These are phyloP conservation scores for Lacerta viridis DNA, from an alignment of 2,797 vertebrate genomes.

Conservation along the genomic window DNA sequence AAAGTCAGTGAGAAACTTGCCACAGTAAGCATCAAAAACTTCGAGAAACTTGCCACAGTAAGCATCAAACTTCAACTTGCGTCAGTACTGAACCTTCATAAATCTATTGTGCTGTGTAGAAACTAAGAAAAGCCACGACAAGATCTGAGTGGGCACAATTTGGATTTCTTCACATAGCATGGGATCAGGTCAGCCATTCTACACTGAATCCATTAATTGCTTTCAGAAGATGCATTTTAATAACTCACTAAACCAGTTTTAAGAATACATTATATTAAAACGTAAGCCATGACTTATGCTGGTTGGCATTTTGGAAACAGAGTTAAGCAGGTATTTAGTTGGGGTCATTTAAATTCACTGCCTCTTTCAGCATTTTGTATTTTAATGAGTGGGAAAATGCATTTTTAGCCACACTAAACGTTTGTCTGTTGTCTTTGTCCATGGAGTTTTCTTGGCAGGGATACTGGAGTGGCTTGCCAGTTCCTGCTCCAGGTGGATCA, in stretches of 20 bases:
- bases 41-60: neutral
- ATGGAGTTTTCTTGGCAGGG: too few relatives aligned
- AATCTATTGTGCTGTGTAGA: neutral
- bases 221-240: neutral
- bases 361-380: slow-evolving; percentile 8
- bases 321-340: neutral
- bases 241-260: neutral
- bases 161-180: neutral
- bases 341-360: neutral
- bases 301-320: neutral
- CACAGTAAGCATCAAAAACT: neutral
- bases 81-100: neutral
- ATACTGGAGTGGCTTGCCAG: too few relatives aligned
- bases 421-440: neutral
- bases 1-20: neutral
- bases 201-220: neutral
- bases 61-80: neutral
- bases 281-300: neutral
- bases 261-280: neutral
- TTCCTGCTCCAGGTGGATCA: too few relatives aligned
- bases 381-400: neutral
- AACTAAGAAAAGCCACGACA: neutral
- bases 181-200: neutral
- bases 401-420: neutral
- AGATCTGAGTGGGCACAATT: neutral